Conservation (phyloP, 2,113 vertebrate genomes). For the Perca flavescens region DNA sequence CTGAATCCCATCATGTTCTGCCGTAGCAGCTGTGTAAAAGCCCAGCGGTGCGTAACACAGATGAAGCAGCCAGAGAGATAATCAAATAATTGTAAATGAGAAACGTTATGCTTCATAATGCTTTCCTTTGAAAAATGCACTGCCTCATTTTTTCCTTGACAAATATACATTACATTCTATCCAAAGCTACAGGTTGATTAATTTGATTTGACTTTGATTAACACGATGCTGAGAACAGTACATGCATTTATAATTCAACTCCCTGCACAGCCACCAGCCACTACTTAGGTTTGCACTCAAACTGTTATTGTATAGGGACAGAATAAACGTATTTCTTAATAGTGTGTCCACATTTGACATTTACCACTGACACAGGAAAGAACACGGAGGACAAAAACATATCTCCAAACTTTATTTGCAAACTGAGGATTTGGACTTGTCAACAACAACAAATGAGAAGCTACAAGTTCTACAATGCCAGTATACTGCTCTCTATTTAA, state of each 20-base stretch:
- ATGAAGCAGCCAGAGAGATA: slow-evolving; percentile 63
- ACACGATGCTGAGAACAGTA: neutral
- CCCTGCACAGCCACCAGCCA: slow-evolving; percentile 16
- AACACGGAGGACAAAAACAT: neutral
- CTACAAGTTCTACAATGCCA: neutral
- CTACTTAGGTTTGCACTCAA: slow-evolving; percentile 14
- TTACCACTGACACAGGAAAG: neutral
- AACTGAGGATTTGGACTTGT: neutral
- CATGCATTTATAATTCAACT: slow-evolving; percentile 52
- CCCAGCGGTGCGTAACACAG: slow-evolving; percentile 46
- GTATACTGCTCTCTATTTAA: neutral
- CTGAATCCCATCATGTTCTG: slow-evolving; percentile 30
- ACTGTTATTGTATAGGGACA: neutral
- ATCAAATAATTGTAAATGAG: slow-evolving; percentile 75
- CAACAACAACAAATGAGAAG: neutral
- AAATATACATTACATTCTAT: slow-evolving; percentile 66
- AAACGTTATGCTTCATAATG: slow-evolving; percentile 67
- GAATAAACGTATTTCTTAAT: neutral
- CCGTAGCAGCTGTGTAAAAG: slow-evolving; percentile 24
- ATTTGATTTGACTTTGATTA: slow-evolving; percentile 69
- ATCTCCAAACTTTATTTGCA: neutral
- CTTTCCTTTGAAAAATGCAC: slow-evolving; percentile 64
- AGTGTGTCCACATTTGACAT: neutral
- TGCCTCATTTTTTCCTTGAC: slow-evolving; percentile 53
- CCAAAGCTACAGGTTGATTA: slow-evolving; percentile 64